A percentile compares a stretch with the other conserved stretches of the same genome.
phyloP scores from a whole-genome alignment of 30 jellyfish, hydroid and myxozoan genomes.

The Aurelia sp. region DNA sequence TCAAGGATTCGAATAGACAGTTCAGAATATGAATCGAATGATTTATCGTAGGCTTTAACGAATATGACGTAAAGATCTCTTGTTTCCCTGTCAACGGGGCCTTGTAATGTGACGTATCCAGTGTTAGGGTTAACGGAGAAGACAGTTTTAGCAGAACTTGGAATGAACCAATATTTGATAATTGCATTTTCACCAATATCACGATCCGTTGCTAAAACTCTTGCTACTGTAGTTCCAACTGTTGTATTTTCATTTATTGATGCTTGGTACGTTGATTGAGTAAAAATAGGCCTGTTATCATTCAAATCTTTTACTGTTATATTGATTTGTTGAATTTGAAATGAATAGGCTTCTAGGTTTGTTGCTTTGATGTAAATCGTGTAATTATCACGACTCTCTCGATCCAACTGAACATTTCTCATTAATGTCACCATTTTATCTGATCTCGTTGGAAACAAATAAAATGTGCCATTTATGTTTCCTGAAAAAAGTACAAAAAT shows the following conservation, averaged over 20 bases:
- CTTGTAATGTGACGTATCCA: slow-evolving; percentile 80
- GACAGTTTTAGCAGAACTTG: slow-evolving; percentile 73
- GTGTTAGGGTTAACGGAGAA: slow-evolving; percentile 65
- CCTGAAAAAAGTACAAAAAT: slow-evolving; percentile 57
- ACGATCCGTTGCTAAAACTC: slow-evolving; percentile 82
- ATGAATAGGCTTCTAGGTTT: slow-evolving; percentile 47
- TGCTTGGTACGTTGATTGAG: slow-evolving; percentile 54
- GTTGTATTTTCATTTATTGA: slow-evolving; percentile 77
- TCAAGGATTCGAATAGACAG: slow-evolving; percentile 67
- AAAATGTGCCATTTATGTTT: slow-evolving; percentile 64
- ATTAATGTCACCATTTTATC: slow-evolving; percentile 40
- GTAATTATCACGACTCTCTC: slow-evolving; percentile 75
- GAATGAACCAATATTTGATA: slow-evolving; percentile 73
- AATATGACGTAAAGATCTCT: slow-evolving; percentile 71
- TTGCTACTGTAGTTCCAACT: slow-evolving; percentile 59
- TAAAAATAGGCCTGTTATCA: slow-evolving; percentile 86
- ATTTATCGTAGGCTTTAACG: slow-evolving; percentile 75
- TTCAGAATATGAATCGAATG: slow-evolving; percentile 62
- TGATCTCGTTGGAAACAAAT: slow-evolving; percentile 61
- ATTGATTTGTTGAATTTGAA: slow-evolving; percentile 50
- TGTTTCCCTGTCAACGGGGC: slow-evolving; percentile 70
- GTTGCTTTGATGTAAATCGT: slow-evolving; percentile 65
- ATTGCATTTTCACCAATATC: slow-evolving; percentile 81
- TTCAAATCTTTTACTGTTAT: slow-evolving; percentile 78
- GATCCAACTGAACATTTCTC: slow-evolving; percentile 68